phyloP scores from a whole-genome alignment of 2,888 invertebrate species.

The Melinopterus prodromus region DNA sequence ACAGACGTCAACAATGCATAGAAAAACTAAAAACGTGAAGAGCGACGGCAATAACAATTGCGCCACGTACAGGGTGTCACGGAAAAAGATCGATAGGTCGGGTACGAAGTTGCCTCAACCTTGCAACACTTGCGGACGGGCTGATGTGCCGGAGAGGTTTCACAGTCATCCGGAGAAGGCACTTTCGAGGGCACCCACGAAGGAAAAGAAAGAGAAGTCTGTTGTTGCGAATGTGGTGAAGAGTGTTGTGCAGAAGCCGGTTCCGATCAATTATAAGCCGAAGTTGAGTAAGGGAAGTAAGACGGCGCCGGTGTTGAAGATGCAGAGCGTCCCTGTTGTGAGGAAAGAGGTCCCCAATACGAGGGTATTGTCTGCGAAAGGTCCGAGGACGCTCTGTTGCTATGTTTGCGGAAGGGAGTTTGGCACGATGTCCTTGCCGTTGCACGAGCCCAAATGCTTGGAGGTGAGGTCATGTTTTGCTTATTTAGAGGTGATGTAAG shows the following conservation, averaged over 20 bases:
- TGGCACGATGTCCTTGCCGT: conserved; percentile 69
- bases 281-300: conserved; percentile 29
- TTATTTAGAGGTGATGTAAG: conserved; percentile 13
- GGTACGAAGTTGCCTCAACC: conserved; percentile 61
- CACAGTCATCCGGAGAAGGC: conserved; percentile 65
- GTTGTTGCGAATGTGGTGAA: conserved; percentile 56
- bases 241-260: conserved; percentile 63
- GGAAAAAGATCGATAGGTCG: conserved; percentile 45
- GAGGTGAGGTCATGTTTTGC: conserved; percentile 58
- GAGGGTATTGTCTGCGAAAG: conserved; percentile 28
- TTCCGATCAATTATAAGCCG: conserved; percentile 59
- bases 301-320: background rate
- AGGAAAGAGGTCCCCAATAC: background rate
- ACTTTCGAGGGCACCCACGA: conserved; percentile 46
- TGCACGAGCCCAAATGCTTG: conserved; percentile 74
- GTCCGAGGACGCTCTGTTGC: conserved; percentile 62
- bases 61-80: conserved; percentile 31
- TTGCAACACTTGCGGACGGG: conserved; percentile 72
- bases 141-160: conserved; percentile 73
- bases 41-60: conserved; percentile 40
- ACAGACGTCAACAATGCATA: background rate
- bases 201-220: conserved; percentile 42
- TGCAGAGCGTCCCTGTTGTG: background rate
- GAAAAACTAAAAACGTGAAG: conserved; percentile 26
- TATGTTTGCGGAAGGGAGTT: conserved; percentile 74